Percentiles rank a stretch among this genome's conserved stretches.
Evolutionary conservation across 1,140 invertebrate genomes (phyloP).

Genomic region (Steinernema khuongi): DNA sequence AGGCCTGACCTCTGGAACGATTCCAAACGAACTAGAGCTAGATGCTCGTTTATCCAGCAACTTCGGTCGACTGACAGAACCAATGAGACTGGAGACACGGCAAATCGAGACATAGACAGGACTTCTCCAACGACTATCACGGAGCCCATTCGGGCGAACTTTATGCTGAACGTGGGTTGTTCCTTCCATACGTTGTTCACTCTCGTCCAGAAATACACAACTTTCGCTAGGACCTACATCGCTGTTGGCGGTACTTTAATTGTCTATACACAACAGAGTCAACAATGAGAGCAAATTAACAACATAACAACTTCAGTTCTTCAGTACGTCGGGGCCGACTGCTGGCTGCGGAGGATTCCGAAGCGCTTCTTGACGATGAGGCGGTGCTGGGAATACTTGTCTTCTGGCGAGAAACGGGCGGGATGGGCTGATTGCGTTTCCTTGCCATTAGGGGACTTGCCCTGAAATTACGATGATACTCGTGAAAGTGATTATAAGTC

Average conservation of each 20-base stretch:
- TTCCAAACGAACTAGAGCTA: too few species aligned
- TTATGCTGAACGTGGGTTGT: too few species aligned
- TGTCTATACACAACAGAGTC: neutral
- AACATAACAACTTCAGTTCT: neutral
- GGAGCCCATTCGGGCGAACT: too few species aligned
- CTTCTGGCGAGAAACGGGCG: slow-evolving; percentile 88
- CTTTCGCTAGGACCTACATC: too few species aligned
- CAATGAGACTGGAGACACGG: too few species aligned
- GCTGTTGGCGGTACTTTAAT: too few species aligned
- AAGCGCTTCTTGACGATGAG: slow-evolving; percentile 84
- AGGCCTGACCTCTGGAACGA: too few species aligned
- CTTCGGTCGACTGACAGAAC: too few species aligned
- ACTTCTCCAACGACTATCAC: too few species aligned
- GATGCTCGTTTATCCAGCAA: too few species aligned
- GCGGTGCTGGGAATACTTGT: slow-evolving; percentile 83
- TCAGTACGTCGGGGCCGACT: slow-evolving; percentile 65
- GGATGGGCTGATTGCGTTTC: slow-evolving; percentile 83
- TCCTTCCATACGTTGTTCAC: too few species aligned
- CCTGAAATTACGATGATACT: slow-evolving; percentile 63
- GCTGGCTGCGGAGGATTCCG: slow-evolving; percentile 78
- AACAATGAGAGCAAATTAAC: neutral
- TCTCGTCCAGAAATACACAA: neutral
- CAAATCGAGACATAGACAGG: too few species aligned
- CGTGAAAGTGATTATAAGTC: neutral
- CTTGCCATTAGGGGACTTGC: slow-evolving; percentile 70